Percentiles rank a stretch among this genome's conserved stretches.
phyloP scores from a whole-genome alignment of 2,113 vertebrate species.

The Hystrix brachyura region DNA sequence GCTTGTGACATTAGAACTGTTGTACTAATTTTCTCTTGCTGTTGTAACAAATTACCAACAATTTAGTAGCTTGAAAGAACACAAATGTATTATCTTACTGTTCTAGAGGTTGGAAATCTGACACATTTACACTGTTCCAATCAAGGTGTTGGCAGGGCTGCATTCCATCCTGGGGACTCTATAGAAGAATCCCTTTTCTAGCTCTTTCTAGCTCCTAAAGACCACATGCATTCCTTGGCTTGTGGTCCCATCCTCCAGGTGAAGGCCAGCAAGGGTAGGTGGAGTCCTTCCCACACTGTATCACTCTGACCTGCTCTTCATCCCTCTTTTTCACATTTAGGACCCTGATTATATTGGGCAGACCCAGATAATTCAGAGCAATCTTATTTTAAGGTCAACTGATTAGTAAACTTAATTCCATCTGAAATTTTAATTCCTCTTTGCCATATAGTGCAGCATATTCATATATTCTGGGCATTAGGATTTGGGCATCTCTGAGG shows the following conservation, averaged over 20 bases:
- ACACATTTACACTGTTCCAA: background rate
- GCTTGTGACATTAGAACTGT: background rate
- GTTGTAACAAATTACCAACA: constrained; percentile 19
- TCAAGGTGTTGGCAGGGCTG: background rate
- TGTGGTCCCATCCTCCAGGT: background rate
- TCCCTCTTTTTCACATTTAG: background rate
- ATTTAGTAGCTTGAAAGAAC: background rate
- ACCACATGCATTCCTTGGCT: background rate
- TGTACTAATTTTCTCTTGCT: background rate
- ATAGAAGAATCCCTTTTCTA: background rate
- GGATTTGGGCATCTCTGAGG: background rate
- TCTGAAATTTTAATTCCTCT: background rate
- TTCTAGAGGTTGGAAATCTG: background rate
- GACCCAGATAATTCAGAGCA: background rate
- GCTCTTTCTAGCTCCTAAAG: background rate
- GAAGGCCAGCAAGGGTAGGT: background rate
- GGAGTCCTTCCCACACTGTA: background rate
- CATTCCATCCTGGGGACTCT: background rate
- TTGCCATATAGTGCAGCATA: background rate
- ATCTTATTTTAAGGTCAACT: background rate
- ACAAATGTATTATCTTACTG: background rate
- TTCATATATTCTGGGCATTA: background rate
- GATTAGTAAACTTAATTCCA: background rate
- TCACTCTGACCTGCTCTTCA: background rate
- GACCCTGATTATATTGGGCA: background rate